Evolutionary conservation across 2,888 invertebrate species (phyloP), one percentile per base, ranked within the genome.

Genomic region (Margaritifera margaritifera): DNA sequence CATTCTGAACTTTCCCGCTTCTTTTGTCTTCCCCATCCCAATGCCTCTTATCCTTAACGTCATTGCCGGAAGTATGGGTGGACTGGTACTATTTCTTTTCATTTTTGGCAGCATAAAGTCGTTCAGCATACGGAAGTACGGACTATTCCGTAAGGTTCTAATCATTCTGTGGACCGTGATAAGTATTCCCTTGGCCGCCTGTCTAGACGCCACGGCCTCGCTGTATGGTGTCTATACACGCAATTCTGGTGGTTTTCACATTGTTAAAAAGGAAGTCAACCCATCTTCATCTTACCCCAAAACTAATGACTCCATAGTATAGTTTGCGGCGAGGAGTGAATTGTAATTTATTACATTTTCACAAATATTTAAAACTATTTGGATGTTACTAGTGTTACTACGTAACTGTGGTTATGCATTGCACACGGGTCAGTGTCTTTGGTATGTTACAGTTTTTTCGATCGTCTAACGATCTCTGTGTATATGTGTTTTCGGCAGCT

Each of bases 31-130:
- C 62, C 79, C 79, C 18, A 68, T 79, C 42, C 79, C 79, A 1
- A 71, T 79, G 64, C 75, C 77, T 25, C 50, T 70, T 8, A 56
- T 69, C 22, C 24, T 79, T 19, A 79, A 79, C 54, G 71, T 75
- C 5, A 69, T 55, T 6, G 73, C 74, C n/a, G 77, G 75, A 22
- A 73, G 77, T 55, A 69, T 79, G 66, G 74, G 77, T 22, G 79
- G 79, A 55, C 64, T 68, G 56, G 72, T 79, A 31, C 18, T 79
- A 15, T 79, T 77, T 65, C 52, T 79, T 51, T 79, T 77, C 42
- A n/a, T 72, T 18, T 77, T 79, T 64, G 79, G 79, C 2, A 69
- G 75, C n/a, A 74, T 79, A 8, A 77, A 77, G 58, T 79, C 79
- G 27, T 77, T 79, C 61, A 77, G 73, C 65, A 57, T 72, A 42